Conservation (phyloP, 2,113 vertebrate genomes). For the Dromaius novaehollandiae region DNA sequence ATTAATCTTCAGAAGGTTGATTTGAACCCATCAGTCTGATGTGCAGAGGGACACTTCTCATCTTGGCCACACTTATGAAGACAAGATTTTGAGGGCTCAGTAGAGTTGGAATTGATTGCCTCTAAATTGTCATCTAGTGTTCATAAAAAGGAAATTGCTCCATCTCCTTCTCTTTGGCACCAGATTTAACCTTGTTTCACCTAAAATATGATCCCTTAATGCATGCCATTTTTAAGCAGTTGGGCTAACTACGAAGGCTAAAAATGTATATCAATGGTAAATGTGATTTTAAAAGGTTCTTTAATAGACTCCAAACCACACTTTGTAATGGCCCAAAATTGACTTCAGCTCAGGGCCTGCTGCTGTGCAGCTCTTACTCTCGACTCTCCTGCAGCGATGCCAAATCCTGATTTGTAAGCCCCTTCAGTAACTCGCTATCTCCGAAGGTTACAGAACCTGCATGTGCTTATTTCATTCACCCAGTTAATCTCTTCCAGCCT, state of each 20-base stretch:
- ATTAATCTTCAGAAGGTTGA: background rate
- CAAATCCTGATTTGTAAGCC: background rate
- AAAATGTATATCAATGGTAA: conserved; percentile 46
- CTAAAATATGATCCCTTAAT: conserved; percentile 74
- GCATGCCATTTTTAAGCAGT: conserved; percentile 39
- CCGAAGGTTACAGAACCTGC: background rate
- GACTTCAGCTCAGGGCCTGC: background rate
- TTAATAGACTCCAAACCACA: conserved; percentile 63
- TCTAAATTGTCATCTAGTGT: conserved; percentile 43
- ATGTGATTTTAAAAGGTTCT: conserved; percentile 53
- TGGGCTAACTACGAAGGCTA: conserved; percentile 19
- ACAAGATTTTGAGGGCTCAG: background rate
- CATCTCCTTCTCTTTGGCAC: conserved; percentile 55
- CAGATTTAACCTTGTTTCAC: conserved; percentile 23
- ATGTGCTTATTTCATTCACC: rapidly evolving
- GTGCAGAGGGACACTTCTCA: background rate
- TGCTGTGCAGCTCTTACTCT: background rate
- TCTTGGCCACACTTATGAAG: background rate
- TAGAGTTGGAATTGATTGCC: conserved; percentile 38
- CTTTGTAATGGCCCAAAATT: background rate
- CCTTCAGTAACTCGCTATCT: background rate
- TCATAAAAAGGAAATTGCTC: conserved; percentile 65
- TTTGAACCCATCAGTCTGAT: background rate
- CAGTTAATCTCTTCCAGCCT: background rate
- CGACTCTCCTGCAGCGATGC: background rate